Conservation (phyloP, 2,113 vertebrate genomes). For the Hirundichthys speculiger region DNA sequence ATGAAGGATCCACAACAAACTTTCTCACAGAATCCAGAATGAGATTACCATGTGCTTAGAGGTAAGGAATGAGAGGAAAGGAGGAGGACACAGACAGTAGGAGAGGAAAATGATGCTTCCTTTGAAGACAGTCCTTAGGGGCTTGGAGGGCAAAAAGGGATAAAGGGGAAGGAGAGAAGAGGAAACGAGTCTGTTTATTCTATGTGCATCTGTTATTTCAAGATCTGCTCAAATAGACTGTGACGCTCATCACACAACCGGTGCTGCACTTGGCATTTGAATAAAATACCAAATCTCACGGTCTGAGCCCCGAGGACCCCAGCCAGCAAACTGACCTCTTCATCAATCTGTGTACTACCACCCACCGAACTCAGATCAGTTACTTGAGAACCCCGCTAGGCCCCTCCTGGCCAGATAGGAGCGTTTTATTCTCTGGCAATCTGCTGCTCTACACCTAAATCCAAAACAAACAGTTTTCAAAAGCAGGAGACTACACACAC, state of each 20-base stretch:
- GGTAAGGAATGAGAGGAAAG: slow-evolving; percentile 30
- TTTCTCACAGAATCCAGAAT: slow-evolving; percentile 27
- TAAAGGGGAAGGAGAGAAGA: slow-evolving; percentile 30
- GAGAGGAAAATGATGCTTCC: slow-evolving; percentile 26
- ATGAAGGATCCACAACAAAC: slow-evolving; percentile 15
- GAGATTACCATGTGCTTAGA: slow-evolving; percentile 46
- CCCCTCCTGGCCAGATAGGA: slow-evolving; percentile 40
- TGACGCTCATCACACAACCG: slow-evolving; percentile 34
- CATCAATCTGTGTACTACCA: slow-evolving; percentile 54
- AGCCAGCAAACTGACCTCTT: slow-evolving; percentile 38
- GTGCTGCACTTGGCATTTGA: slow-evolving; percentile 47
- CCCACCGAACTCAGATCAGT: slow-evolving; percentile 65
- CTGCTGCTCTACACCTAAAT: slow-evolving; percentile 33
- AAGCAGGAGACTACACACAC: slow-evolving; percentile 38
- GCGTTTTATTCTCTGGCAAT: slow-evolving; percentile 58
- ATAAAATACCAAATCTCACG: slow-evolving; percentile 34
- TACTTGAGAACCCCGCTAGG: slow-evolving; percentile 55
- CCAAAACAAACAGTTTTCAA: slow-evolving; percentile 67
- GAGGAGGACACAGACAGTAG: slow-evolving; percentile 18
- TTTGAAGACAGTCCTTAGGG: slow-evolving; percentile 37
- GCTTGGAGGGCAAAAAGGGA: slow-evolving; percentile 23
- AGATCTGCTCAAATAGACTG: slow-evolving; percentile 41
- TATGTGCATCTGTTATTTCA: slow-evolving; percentile 50
- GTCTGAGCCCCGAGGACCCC: neutral
- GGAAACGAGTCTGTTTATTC: slow-evolving; percentile 30